A percentile compares a stretch with the other conserved stretches of the same genome.
Evolutionary conservation across 2,888 invertebrate genomes (phyloP).

Genomic region (Diarsia rubi): DNA sequence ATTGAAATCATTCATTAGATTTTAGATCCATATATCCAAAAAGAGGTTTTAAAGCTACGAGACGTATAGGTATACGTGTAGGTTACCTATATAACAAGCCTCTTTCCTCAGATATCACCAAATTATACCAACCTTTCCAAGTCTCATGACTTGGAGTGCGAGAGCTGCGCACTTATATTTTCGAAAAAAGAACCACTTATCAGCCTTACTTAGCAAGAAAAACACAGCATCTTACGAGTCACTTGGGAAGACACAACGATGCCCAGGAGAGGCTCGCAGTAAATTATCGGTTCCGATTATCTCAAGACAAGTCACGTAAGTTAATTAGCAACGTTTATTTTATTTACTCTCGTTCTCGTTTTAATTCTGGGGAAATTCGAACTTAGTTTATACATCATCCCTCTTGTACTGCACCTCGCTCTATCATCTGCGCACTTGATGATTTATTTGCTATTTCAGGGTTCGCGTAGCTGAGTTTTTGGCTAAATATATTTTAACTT

Average conservation of each 20-base stretch:
- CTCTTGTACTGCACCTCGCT: no score
- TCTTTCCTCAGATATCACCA: not conserved
- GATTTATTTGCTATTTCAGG: no score
- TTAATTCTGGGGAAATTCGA: slow-evolving; percentile 25
- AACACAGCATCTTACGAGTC: slow-evolving; percentile 24
- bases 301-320: slow-evolving; percentile 28
- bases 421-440: no score
- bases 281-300: slow-evolving; percentile 44
- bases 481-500: no score
- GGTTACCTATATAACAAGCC: not conserved
- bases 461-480: no score
- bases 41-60: not conserved
- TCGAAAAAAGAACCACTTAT: not conserved
- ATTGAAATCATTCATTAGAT: not conserved
- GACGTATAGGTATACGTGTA: not conserved
- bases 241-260: slow-evolving; percentile 25
- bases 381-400: not conserved
- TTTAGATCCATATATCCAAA: not conserved
- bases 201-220: slow-evolving; percentile 14
- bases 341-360: slow-evolving; percentile 16
- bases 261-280: not conserved
- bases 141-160: not conserved
- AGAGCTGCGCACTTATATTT: not conserved
- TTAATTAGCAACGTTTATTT: slow-evolving; percentile 34
- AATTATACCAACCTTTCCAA: not conserved